These are phyloP conservation scores for Panonychus citri DNA, from an alignment of 1,140 invertebrate genomes.

Conservation along the genomic window DNA sequence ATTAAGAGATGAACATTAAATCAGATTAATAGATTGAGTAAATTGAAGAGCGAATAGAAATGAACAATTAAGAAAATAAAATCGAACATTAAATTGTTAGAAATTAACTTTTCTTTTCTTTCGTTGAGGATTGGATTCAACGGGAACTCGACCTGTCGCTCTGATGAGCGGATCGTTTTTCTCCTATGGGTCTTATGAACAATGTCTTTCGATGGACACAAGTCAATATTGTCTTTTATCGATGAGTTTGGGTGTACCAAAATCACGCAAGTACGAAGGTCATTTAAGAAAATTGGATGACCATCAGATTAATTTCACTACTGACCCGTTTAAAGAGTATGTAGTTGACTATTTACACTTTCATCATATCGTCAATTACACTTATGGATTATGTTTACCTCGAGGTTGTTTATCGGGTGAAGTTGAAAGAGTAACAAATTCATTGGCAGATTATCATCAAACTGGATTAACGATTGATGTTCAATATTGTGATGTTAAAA, in stretches of 20 bases:
- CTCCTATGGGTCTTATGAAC: neutral
- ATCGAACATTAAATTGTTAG: too few relatives aligned
- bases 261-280: neutral
- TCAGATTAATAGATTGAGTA: too few relatives aligned
- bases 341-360: neutral
- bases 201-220: neutral
- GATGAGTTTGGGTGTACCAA: neutral
- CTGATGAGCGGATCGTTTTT: neutral
- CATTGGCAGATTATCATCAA: neutral
- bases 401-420: conserved; percentile 10
- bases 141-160: neutral
- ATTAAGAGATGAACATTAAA: too few relatives aligned
- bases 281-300: neutral
- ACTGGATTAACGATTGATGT: neutral
- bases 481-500: neutral
- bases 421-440: conserved; percentile 3
- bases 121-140: neutral
- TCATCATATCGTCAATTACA: neutral
- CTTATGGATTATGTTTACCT: neutral
- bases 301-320: neutral
- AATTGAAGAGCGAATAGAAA: too few relatives aligned
- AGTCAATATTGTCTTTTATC: neutral
- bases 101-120: neutral
- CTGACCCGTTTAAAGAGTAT: neutral
- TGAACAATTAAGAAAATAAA: too few relatives aligned